Conservation (phyloP, 2,888 invertebrate genomes). For the Drosophila anomelani region DNA sequence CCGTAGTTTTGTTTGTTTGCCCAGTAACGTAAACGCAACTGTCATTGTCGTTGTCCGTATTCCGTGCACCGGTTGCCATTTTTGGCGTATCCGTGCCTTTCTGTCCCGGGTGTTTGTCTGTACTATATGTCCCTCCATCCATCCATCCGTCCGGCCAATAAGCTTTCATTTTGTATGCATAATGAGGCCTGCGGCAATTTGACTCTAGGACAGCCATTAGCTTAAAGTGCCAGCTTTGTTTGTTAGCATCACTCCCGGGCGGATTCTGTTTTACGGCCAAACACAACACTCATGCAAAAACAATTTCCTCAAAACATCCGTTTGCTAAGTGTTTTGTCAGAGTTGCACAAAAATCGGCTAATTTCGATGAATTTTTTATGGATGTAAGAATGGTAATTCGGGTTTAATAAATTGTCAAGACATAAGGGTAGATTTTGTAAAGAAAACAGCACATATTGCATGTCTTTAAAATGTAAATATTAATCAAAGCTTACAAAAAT, state of each 20-base stretch:
- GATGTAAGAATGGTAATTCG: too few relatives aligned
- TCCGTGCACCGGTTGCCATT: constrained; percentile 5
- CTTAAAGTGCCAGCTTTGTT: constrained; percentile 47
- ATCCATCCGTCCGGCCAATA: constrained; percentile 55
- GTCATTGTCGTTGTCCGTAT: constrained; percentile 34
- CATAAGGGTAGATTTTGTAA: background rate
- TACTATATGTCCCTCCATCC: constrained; percentile 4
- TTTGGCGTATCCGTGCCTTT: constrained; percentile 33
- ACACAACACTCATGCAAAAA: constrained; percentile 22
- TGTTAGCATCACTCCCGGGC: constrained; percentile 30
- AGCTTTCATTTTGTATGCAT: constrained; percentile 68
- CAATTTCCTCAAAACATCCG: constrained; percentile 19
- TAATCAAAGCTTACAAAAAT: background rate
- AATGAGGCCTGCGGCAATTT: constrained; percentile 73
- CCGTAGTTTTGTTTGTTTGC: constrained; percentile 52
- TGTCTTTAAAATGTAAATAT: background rate
- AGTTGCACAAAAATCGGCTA: constrained; percentile 3
- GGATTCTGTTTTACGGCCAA: constrained; percentile 22
- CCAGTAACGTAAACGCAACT: constrained; percentile 35
- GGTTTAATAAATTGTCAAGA: background rate
- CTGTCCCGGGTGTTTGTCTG: constrained; percentile 37
- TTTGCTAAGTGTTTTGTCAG: constrained; percentile 11
- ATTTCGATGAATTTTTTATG: background rate
- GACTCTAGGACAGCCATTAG: constrained; percentile 62
- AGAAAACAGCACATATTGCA: background rate